Conservation (phyloP, 2,797 vertebrate species). For the Agapornis canus region DNA sequence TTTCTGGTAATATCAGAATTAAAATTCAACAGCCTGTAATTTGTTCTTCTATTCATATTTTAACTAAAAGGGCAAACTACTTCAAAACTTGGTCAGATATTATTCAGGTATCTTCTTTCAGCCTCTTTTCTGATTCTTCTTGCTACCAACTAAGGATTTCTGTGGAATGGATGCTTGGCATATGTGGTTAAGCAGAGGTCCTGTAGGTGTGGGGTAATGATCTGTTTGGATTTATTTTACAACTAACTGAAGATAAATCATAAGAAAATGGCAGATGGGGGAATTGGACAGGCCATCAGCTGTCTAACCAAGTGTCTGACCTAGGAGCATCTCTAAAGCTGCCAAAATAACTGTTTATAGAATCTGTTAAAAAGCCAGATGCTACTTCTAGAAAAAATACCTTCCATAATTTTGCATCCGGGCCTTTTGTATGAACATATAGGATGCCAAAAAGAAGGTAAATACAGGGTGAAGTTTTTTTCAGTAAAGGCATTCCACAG, state of each 20-base stretch:
- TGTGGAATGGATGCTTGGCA: neutral
- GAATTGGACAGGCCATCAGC: neutral
- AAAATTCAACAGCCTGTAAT: neutral
- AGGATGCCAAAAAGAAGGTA: neutral
- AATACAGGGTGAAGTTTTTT: neutral
- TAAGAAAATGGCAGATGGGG: slow-evolving; percentile 18
- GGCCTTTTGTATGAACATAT: neutral
- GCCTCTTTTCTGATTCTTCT: neutral
- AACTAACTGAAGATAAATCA: neutral
- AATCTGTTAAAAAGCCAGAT: slow-evolving; percentile 44
- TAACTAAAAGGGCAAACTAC: neutral
- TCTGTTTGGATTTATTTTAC: slow-evolving; percentile 26
- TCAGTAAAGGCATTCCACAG: neutral
- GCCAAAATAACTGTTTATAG: slow-evolving; percentile 35
- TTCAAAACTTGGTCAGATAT: neutral
- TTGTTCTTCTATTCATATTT: neutral
- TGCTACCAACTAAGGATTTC: neutral
- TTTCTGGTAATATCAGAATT: neutral
- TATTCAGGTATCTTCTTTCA: neutral
- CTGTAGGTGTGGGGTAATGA: neutral
- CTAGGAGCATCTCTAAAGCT: slow-evolving; percentile 43
- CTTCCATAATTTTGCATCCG: slow-evolving; percentile 19
- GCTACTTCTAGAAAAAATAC: slow-evolving; percentile 2
- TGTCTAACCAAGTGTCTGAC: slow-evolving; percentile 33
- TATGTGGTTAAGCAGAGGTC: neutral